A percentile compares a stretch with the other conserved stretches of the same genome.
These are phyloP conservation scores for Arctopsyche grandis DNA, from an alignment of 1,140 invertebrate genomes.

Conservation along the genomic window DNA sequence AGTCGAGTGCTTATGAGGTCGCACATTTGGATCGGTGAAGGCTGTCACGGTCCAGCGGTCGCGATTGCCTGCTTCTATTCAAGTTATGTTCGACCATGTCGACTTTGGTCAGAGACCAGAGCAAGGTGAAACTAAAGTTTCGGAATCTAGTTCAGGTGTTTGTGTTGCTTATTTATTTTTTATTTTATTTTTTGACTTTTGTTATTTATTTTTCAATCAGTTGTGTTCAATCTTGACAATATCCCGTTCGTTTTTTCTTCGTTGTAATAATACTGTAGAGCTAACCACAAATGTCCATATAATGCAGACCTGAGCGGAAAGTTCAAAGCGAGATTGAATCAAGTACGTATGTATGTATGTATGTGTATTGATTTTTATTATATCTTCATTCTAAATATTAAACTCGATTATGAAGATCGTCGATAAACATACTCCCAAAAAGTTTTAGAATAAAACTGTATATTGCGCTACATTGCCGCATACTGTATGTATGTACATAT, in stretches of 20 bases:
- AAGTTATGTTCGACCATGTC: conserved; percentile 19
- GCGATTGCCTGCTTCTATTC: conserved; percentile 31
- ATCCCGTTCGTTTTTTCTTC: not conserved
- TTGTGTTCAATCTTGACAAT: not conserved
- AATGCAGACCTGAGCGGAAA: no score
- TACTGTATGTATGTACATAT: no score
- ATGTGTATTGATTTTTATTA: no score
- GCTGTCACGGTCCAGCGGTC: conserved; percentile 37
- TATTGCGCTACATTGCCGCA: no score
- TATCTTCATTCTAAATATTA: no score
- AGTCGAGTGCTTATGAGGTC: conserved; percentile 17
- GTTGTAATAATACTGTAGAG: no score
- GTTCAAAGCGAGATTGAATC: no score
- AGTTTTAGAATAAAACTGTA: no score
- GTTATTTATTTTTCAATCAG: not conserved
- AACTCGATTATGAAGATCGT: no score
- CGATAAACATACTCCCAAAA: no score
- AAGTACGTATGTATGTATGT: no score
- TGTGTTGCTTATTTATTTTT: not conserved
- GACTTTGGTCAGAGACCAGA: conserved; percentile 29
- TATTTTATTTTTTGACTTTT: not conserved
- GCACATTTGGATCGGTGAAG: conserved; percentile 33
- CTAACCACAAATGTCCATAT: no score
- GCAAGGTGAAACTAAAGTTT: conserved; percentile 31
- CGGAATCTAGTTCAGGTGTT: conserved; percentile 30